These are phyloP conservation scores for Chloropsis hardwickii DNA, from an alignment of 2,113 vertebrate genomes.

Conservation along the genomic window DNA sequence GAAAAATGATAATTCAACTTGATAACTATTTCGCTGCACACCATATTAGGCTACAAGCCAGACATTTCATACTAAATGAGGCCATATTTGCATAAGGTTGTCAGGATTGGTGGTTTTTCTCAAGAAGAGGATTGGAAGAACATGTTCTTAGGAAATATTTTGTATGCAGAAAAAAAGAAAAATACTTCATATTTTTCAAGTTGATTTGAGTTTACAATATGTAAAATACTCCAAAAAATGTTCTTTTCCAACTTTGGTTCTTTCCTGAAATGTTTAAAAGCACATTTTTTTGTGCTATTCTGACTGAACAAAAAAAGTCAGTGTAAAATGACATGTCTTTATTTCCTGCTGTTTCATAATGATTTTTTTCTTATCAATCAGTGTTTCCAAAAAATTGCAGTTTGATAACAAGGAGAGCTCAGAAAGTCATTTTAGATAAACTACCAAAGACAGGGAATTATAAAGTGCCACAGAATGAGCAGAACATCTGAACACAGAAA, in stretches of 20 bases:
- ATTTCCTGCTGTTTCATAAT: neutral
- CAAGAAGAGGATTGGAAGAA: neutral
- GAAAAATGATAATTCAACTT: neutral
- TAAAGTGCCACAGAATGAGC: neutral
- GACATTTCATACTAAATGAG: neutral
- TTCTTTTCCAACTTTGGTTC: accelerated
- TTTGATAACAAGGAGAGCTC: neutral
- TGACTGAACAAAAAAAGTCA: neutral
- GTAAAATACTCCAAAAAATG: neutral
- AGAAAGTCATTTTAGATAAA: neutral
- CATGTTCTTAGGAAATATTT: neutral
- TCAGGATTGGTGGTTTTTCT: neutral
- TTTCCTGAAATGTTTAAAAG: neutral
- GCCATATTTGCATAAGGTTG: neutral
- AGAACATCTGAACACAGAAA: neutral
- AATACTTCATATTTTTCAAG: neutral
- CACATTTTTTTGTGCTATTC: neutral
- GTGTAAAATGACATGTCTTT: neutral
- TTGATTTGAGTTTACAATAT: neutral
- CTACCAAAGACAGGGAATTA: neutral
- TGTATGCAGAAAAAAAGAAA: neutral
- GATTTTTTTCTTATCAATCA: neutral
- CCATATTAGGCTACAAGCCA: neutral
- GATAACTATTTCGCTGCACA: neutral
- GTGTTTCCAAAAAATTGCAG: neutral